Conservation (phyloP, 2,888 invertebrate genomes). For the Synanthedon tipuliformis region DNA sequence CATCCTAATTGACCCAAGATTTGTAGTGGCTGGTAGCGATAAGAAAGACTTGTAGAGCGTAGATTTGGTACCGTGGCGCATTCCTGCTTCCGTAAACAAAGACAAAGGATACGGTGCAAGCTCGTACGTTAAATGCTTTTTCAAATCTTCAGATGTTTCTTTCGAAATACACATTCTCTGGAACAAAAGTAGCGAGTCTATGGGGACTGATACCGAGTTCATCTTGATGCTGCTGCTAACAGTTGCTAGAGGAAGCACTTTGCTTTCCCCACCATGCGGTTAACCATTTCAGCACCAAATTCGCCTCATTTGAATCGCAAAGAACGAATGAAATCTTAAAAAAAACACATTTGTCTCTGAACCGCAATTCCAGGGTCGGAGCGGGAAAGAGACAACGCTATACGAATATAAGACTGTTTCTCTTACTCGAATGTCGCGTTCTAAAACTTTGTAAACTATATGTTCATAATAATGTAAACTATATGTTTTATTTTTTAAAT, state of each 20-base stretch:
- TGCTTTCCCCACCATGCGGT: not conserved
- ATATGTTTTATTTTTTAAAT: too few species aligned
- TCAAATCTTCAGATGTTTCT: constrained; percentile 5
- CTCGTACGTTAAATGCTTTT: constrained; percentile 6
- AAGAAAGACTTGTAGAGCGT: not conserved
- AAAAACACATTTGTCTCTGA: too few species aligned
- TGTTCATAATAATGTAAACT: too few species aligned
- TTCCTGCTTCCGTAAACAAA: not conserved
- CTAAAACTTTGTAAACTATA: too few species aligned
- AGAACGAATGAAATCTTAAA: too few species aligned
- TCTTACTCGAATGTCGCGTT: too few species aligned
- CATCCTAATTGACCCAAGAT: constrained; percentile 1
- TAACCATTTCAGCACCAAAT: not conserved
- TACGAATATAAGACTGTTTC: too few species aligned
- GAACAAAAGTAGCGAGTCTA: constrained; percentile 7
- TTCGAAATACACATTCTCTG: constrained; percentile 8
- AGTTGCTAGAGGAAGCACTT: not conserved
- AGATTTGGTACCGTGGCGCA: not conserved
- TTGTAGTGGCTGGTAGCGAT: not conserved
- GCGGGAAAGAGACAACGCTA: too few species aligned
- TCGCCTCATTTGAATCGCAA: too few species aligned
- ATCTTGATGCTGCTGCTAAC: not conserved
- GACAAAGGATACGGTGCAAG: constrained; percentile 7
- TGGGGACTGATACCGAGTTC: constrained; percentile 1
- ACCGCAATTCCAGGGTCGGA: too few species aligned